These are phyloP conservation scores for Babyrousa celebensis DNA, from an alignment of 2,797 vertebrate genomes.

Conservation along the genomic window DNA sequence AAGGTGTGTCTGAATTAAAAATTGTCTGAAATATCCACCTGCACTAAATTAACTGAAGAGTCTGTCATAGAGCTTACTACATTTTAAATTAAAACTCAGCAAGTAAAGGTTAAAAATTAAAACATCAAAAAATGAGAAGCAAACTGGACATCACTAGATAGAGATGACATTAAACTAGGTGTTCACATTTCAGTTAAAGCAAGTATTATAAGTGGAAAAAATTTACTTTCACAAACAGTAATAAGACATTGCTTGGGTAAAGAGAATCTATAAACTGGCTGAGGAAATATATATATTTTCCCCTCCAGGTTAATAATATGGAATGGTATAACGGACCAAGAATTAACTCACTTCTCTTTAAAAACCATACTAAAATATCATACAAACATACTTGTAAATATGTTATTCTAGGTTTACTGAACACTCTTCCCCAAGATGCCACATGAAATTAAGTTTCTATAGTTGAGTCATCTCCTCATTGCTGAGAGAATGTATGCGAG, in stretches of 20 bases:
- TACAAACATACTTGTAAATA: neutral
- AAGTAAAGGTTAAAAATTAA: slow-evolving; percentile 57
- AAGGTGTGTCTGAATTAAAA: slow-evolving; percentile 24
- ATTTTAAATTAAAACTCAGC: slow-evolving; percentile 53
- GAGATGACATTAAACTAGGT: neutral
- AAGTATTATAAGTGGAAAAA: slow-evolving; percentile 3
- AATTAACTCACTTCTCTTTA: slow-evolving; percentile 41
- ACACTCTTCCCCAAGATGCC: slow-evolving; percentile 9
- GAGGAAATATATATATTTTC: neutral
- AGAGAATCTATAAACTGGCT: neutral
- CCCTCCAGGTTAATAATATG: neutral
- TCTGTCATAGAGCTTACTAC: neutral
- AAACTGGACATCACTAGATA: neutral
- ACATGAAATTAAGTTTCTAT: slow-evolving; percentile 47
- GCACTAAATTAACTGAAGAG: slow-evolving; percentile 17
- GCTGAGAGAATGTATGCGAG: neutral
- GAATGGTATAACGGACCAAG: neutral
- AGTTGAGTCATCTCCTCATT: slow-evolving; percentile 20
- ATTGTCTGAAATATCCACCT: slow-evolving; percentile 26
- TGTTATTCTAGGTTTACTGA: slow-evolving; percentile 7
- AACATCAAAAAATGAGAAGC: slow-evolving; percentile 56
- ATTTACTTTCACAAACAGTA: slow-evolving; percentile 34
- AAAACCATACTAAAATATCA: neutral
- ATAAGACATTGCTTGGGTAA: neutral
- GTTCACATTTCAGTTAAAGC: neutral